Percentiles rank a stretch among this genome's conserved stretches.
Conservation (phyloP, 1,140 invertebrate species). For the Achroia grisella region DNA sequence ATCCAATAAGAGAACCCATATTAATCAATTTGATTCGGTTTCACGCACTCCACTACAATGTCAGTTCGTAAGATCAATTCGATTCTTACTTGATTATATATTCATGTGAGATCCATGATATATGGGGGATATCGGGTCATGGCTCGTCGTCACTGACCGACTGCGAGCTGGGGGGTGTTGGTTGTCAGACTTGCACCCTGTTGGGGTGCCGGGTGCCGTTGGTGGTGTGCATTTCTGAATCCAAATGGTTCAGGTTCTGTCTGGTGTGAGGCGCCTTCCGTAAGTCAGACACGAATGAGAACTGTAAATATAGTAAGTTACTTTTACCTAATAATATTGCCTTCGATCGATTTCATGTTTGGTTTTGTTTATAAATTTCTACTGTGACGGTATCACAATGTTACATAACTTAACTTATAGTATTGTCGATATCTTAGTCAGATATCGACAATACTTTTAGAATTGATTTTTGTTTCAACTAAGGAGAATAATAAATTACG, state of each 20-base stretch:
- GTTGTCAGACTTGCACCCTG: slow-evolving; percentile 57
- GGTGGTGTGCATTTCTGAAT: slow-evolving; percentile 50
- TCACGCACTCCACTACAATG: background rate
- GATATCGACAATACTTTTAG: no score
- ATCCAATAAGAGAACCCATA: background rate
- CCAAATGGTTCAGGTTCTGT: slow-evolving; percentile 26
- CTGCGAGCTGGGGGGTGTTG: slow-evolving; percentile 25
- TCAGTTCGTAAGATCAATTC: background rate
- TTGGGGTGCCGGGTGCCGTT: slow-evolving; percentile 41
- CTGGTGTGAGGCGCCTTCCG: slow-evolving; percentile 36
- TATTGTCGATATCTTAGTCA: no score
- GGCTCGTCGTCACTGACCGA: slow-evolving; percentile 26
- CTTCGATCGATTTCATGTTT: no score
- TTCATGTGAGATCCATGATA: slow-evolving; percentile 53
- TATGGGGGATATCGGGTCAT: slow-evolving; percentile 32
- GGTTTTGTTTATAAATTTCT: no score
- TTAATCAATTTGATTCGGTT: background rate
- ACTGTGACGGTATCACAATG: no score
- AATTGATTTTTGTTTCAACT: no score
- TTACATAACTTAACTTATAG: no score
- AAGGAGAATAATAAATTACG: no score
- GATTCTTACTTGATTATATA: slow-evolving; percentile 26
- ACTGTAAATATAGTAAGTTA: slow-evolving; percentile 36
- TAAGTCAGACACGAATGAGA: slow-evolving; percentile 51
- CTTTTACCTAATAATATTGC: no score